phyloP scores from a whole-genome alignment of 2,797 vertebrate species.

The Gobionotothen gibberifrons region DNA sequence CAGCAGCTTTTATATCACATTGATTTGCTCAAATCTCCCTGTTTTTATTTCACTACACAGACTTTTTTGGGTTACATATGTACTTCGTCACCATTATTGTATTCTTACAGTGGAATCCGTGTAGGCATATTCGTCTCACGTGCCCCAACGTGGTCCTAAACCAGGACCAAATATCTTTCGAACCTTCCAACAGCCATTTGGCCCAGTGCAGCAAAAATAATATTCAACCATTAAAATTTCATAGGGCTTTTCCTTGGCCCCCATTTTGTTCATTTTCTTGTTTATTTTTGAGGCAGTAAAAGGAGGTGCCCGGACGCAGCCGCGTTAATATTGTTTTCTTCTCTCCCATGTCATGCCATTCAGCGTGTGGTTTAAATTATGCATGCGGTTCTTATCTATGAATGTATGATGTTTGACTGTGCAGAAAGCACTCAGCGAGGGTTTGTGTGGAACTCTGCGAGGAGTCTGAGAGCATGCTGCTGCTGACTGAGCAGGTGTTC shows the following conservation, averaged over 20 bases:
- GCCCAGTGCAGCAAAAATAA: constrained; percentile 60
- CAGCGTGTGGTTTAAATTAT: constrained; percentile 78
- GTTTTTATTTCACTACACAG: constrained; percentile 30
- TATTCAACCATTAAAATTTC: constrained; percentile 71
- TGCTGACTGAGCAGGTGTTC: constrained; percentile 54
- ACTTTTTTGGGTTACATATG: constrained; percentile 34
- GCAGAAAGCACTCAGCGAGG: constrained; percentile 69
- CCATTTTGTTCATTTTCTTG: constrained; percentile 70
- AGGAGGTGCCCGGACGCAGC: constrained; percentile 40
- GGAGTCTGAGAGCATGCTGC: constrained; percentile 41
- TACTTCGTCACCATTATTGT: constrained; percentile 34
- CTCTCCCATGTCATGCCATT: constrained; percentile 61
- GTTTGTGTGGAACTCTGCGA: constrained; percentile 48
- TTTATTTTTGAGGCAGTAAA: constrained; percentile 71
- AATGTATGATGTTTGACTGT: constrained; percentile 73
- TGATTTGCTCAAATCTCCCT: constrained; percentile 7
- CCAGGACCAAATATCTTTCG: constrained; percentile 8
- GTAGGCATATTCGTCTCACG: constrained; percentile 29
- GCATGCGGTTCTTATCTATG: constrained; percentile 75
- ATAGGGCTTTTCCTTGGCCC: constrained; percentile 63
- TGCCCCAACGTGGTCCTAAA: constrained; percentile 5
- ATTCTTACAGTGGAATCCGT: constrained; percentile 16
- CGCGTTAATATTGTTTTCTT: constrained; percentile 21
- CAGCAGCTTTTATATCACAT: not conserved
- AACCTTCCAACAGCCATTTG: constrained; percentile 50